These are phyloP conservation scores for Leiothrix lutea DNA, from an alignment of 2,113 vertebrate genomes.

Conservation along the genomic window DNA sequence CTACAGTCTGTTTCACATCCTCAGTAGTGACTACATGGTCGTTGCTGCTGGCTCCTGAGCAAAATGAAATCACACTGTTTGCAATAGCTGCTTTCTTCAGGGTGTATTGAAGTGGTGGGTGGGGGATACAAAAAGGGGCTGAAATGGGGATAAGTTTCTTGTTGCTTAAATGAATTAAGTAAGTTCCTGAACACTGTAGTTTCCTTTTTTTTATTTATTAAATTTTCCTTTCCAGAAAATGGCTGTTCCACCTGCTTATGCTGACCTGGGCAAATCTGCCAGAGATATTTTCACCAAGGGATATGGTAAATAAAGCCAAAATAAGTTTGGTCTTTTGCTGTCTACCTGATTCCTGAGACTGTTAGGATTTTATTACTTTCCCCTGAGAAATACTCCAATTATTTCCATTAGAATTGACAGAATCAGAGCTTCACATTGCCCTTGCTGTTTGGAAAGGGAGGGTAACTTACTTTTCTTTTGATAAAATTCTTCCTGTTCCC, in stretches of 20 bases:
- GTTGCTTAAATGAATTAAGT: neutral
- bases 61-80: neutral
- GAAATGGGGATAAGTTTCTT: neutral
- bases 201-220: neutral
- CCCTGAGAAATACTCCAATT: neutral
- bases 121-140: neutral
- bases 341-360: neutral
- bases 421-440: neutral
- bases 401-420: neutral
- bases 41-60: neutral
- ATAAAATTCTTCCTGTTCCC: neutral
- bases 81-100: neutral
- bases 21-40: neutral
- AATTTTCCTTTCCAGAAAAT: constrained; percentile 78
- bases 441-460: neutral
- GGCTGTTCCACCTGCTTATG: constrained; percentile 91
- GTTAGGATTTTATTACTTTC: neutral
- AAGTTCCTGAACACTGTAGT: neutral
- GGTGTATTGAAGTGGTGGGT: neutral
- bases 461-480: neutral
- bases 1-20: neutral
- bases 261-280: constrained; percentile 93
- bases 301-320: constrained; percentile 82
- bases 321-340: neutral
- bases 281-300: constrained; percentile 96